Evolutionary conservation across 2,113 vertebrate species (phyloP), one percentile per base, ranked within the genome.

Genomic region (Pycnonotus jocosus): DNA sequence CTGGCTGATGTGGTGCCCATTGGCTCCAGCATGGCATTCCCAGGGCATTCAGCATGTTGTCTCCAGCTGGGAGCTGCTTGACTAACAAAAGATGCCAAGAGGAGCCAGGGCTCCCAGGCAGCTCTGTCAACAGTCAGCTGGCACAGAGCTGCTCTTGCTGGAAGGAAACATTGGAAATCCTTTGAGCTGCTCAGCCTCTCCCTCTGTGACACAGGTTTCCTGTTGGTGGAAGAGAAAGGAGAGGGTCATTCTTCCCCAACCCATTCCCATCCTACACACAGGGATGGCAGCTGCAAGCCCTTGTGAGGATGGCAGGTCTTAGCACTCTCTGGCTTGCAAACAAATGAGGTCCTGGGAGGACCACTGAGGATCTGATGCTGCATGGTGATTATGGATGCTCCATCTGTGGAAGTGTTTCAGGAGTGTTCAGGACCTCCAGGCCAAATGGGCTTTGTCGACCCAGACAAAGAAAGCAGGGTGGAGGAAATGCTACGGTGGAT

Each of bases 311-410:
- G 18, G 21, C 53, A 76, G 44, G 19, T 58, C 44, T 64, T 10
- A 15, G 31, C n/a, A 65, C 69, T 23, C 15, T 80, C 45, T 10
- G 12, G 37, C 24, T 68, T 62, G 28, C 23, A 71, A 51, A 58
- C 33, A 35, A 74, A 24, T 0, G 0, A 38, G 10, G 20, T 30
- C 19, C 15, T 56, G 45, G 24, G 11, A 68, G 19, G 11, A 47
- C 7, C 33, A 42, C 25, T 0, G 2, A 42, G 82, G 42, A 37
- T 56, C 27, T 65, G 42, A 5, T 45, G 25, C 45, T 84, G 62
- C 17, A 13, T 66, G 42, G 23, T 57, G 68, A 20, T 50, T 65
- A 16, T 13, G 44, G 27, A 44, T 65, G 14, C 37, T 72, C 58
- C 50, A 42, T 73, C 27, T 65, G 27, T 28, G 18, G 37, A 65